A percentile compares a stretch with the other conserved stretches of the same genome.
phyloP scores from a whole-genome alignment of 92 coral and sea anemone genomes.

The Zoanthus sansibaricus region DNA sequence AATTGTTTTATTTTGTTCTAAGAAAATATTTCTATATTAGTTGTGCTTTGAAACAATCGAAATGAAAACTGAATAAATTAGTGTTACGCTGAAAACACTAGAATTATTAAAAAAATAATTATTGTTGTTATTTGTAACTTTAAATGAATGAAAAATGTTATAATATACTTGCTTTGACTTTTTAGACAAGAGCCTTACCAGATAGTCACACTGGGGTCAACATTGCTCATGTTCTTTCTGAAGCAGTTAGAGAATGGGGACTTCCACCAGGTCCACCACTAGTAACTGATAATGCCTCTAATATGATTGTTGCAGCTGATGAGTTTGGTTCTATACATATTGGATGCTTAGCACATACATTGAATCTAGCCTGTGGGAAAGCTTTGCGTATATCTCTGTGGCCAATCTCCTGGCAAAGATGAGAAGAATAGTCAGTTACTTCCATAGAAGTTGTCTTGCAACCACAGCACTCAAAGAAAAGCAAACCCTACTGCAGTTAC shows the following conservation, averaged over 20 bases:
- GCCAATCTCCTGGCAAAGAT: constrained; percentile 61
- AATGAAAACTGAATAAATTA: too few relatives aligned
- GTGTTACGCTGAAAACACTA: too few relatives aligned
- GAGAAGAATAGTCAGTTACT: constrained; percentile 62
- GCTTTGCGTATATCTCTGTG: constrained; percentile 63
- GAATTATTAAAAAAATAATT: not conserved
- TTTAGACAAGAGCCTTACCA: not conserved
- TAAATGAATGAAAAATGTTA: not conserved
- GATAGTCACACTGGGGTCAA: constrained; percentile 6
- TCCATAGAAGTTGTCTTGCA: constrained; percentile 67
- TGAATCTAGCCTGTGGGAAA: constrained; percentile 66
- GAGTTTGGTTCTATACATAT: constrained; percentile 58
- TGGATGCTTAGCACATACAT: constrained; percentile 57
- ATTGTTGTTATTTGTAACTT: constrained; percentile 18
- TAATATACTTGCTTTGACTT: constrained; percentile 6
- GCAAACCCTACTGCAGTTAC: constrained; percentile 62
- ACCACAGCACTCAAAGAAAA: constrained; percentile 63
- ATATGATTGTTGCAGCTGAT: constrained; percentile 64
- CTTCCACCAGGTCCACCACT: constrained; percentile 70
- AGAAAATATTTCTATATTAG: too few relatives aligned
- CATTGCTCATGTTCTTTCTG: constrained; percentile 60
- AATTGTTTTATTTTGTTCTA: too few relatives aligned
- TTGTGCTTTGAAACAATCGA: too few relatives aligned
- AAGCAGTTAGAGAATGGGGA: constrained; percentile 63
- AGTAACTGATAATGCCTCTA: constrained; percentile 52